Conservation (phyloP, 2,797 vertebrate genomes). For the Bradypus variegatus region DNA sequence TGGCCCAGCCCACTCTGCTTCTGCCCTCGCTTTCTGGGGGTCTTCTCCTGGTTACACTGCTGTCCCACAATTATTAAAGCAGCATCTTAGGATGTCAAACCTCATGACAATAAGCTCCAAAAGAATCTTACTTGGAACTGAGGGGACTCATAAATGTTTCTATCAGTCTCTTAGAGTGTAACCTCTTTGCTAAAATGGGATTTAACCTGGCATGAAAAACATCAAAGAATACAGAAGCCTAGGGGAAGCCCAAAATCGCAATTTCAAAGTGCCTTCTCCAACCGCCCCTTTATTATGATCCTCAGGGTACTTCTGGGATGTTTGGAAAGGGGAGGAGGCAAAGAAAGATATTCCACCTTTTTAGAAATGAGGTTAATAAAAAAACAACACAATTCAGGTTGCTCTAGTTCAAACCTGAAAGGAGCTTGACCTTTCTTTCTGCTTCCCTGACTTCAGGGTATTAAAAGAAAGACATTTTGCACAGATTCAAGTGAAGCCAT, state of each 20-base stretch:
- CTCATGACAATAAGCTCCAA: not conserved
- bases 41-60: no score
- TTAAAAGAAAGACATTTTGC: not conserved
- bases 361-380: not conserved
- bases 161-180: not conserved
- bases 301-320: no score
- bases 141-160: not conserved
- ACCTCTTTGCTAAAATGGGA: not conserved
- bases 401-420: not conserved
- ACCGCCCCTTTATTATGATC: accelerated
- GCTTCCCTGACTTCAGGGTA: not conserved
- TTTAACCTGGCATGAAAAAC: not conserved
- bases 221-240: not conserved
- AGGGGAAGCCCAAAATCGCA: not conserved
- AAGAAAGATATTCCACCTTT: not conserved
- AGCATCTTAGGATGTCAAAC: not conserved
- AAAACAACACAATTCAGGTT: not conserved
- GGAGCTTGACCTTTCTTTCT: not conserved
- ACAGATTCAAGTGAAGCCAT: not conserved
- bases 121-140: not conserved
- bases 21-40: no score
- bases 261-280: not conserved
- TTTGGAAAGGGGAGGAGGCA: no score
- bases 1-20: not conserved
- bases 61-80: not conserved